Conservation (phyloP, 2,888 invertebrate species). For the Imbricaverruca yamaguchii region DNA sequence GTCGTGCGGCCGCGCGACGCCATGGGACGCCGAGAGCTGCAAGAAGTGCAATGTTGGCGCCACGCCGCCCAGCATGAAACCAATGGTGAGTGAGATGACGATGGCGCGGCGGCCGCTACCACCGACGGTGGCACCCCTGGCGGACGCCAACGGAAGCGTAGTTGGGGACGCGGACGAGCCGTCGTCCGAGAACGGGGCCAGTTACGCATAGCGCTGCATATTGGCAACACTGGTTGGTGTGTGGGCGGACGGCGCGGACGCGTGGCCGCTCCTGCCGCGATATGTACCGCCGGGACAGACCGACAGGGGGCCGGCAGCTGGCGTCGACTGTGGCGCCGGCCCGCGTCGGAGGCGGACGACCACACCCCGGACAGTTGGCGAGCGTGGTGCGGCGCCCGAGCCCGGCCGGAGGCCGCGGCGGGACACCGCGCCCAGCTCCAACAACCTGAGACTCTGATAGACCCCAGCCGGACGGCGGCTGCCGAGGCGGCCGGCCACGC, state of each 20-base stretch:
- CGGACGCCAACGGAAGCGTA: conserved; percentile 38
- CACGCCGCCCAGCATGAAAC: too few relatives aligned
- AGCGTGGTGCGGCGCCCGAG: too few relatives aligned
- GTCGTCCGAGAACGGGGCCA: conserved; percentile 42
- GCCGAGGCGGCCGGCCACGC: too few relatives aligned
- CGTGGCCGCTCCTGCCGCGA: too few relatives aligned
- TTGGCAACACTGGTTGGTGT: too few relatives aligned
- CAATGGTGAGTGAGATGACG: neutral
- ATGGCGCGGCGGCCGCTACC: neutral
- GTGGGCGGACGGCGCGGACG: too few relatives aligned
- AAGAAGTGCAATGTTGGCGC: too few relatives aligned
- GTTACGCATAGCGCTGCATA: conserved; percentile 20
- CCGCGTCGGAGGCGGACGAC: conserved; percentile 23
- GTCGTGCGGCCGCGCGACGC: too few relatives aligned
- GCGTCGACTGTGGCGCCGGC: neutral
- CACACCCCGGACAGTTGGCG: neutral
- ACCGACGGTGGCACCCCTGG: neutral
- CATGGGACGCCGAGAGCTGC: too few relatives aligned
- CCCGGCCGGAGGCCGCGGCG: too few relatives aligned
- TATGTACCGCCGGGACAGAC: conserved; percentile 24
- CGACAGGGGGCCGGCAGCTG: conserved; percentile 4
- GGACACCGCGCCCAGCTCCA: too few relatives aligned
- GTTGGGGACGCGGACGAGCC: conserved; percentile 53
- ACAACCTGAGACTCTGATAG: conserved; percentile 32
- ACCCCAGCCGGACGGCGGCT: too few relatives aligned